Evolutionary conservation across 92 coral and sea anemone genomes (phyloP).

Genomic region (Chrysogorgia sp.): DNA sequence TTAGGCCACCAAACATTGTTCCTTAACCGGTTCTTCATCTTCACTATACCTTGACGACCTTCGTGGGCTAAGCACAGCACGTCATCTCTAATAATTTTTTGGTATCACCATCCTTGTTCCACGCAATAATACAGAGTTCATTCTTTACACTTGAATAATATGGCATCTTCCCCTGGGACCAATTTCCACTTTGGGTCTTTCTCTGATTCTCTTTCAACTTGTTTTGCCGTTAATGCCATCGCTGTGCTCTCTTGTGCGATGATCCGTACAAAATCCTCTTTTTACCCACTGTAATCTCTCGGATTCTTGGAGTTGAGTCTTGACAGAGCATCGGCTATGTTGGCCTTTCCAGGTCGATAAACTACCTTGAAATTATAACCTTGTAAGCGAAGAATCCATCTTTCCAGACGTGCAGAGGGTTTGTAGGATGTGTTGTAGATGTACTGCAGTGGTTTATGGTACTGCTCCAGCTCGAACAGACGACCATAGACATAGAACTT

Average conservation of each 20-base stretch:
- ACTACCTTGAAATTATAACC: slow-evolving; percentile 42
- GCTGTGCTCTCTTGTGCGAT: slow-evolving; percentile 61
- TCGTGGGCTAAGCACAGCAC: slow-evolving; percentile 16
- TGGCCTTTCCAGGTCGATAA: slow-evolving; percentile 49
- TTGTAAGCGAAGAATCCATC: slow-evolving; percentile 53
- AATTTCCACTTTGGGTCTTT: slow-evolving; percentile 22
- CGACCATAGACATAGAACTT: slow-evolving; percentile 50
- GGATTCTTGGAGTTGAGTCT: slow-evolving; percentile 56
- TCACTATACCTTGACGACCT: too few relatives aligned
- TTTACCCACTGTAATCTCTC: slow-evolving; percentile 62
- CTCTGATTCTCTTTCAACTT: slow-evolving; percentile 63
- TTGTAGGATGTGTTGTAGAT: slow-evolving; percentile 42
- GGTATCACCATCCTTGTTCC: slow-evolving; percentile 41
- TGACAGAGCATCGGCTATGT: slow-evolving; percentile 54
- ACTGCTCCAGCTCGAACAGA: slow-evolving; percentile 48
- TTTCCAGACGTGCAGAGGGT: slow-evolving; percentile 52
- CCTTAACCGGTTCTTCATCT: too few relatives aligned
- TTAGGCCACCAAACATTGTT: slow-evolving; percentile 61
- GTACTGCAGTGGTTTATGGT: slow-evolving; percentile 47
- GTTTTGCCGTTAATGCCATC: slow-evolving; percentile 56
- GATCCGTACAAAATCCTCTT: slow-evolving; percentile 54
- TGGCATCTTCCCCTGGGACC: slow-evolving; percentile 18
- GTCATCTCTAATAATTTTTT: neutral
- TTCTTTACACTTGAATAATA: slow-evolving; percentile 25
- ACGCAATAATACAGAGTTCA: slow-evolving; percentile 25